These are phyloP conservation scores for Trachymyrmex septentrionalis DNA, from an alignment of 1,140 invertebrate species.

Conservation along the genomic window DNA sequence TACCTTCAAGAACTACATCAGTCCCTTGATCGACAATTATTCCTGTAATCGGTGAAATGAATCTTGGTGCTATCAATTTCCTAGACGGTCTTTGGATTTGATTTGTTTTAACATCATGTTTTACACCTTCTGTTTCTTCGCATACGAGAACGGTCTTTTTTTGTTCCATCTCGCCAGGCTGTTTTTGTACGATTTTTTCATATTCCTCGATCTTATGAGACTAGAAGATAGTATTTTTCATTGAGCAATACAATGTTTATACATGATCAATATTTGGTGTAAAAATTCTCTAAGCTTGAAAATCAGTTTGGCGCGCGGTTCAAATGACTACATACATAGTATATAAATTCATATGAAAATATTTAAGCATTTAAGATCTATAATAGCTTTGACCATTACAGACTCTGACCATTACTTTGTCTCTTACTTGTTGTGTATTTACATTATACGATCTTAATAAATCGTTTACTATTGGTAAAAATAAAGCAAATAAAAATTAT, in stretches of 20 bases:
- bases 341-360: too few relatives aligned
- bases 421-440: too few relatives aligned
- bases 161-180: slow-evolving; percentile 82
- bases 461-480: neutral
- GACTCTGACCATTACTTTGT: too few relatives aligned
- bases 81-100: slow-evolving; percentile 85
- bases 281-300: neutral
- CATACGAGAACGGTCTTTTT: slow-evolving; percentile 85
- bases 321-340: too few relatives aligned
- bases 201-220: slow-evolving; percentile 87
- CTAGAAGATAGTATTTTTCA: slow-evolving; percentile 64
- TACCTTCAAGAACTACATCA: slow-evolving; percentile 91
- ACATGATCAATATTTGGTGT: neutral
- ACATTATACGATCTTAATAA: too few relatives aligned
- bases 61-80: slow-evolving; percentile 89
- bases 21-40: slow-evolving; percentile 92
- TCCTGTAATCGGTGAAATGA: slow-evolving; percentile 90
- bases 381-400: too few relatives aligned
- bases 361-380: too few relatives aligned
- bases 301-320: too few relatives aligned
- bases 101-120: slow-evolving; percentile 71
- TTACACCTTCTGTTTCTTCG: slow-evolving; percentile 80
- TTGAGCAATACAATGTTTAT: neutral
- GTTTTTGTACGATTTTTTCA: slow-evolving; percentile 85
- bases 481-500: neutral